Base-by-base conservation (phyloP, 1,140 invertebrate genomes). In the Palaemon carinicauda region DNA sequence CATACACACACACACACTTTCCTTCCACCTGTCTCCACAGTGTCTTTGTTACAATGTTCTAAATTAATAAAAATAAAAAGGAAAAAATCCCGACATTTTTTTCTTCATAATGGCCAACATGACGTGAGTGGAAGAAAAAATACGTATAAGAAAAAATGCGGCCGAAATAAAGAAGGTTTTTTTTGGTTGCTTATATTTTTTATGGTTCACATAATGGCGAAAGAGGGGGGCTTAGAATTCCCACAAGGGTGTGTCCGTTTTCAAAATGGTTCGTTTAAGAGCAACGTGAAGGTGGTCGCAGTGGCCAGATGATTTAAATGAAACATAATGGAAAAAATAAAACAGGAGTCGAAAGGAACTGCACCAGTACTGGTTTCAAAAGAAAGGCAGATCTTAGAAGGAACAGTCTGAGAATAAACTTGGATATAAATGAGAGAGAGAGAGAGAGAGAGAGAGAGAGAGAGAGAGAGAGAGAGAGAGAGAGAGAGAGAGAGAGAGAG, bases 71-170 rank as follows among this genome's bases (percentile, higher is more conserved):
- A 81, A 81, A 81, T 69, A 69, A 69, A 41, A 69, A 29, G 14
- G 21, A 81, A 81, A 81, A 81, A 81, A 60, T 33, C n/a, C 31
- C 17, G 15, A 50, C 33, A 65, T 53, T 81, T 81, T 81, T 81
- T 81, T 33, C 51, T 81, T 69, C 56, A 81, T 81, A 81, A 81
- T 81, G 80, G 80, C 56, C 80, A 81, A 81, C 80, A 81, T 81
- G 80, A 81, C 80, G 80, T 81, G 80, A 69, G 80, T 69, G 60
- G 80, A 80, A 60, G 29, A 69, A 81, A 81, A 81, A 79, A 53
- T 52, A 27, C n/a, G 51, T 29, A 79, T n/a, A 53, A 79, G 53
- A 79, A 79, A 79, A 79, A 79, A 27, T 65, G 41, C 21, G 80
- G 56, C 80, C 69, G 56, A 81, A 81, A 81, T 81, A 81, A 81